Conservation (phyloP, 2,888 invertebrate genomes). For the Agrilus cyanescens region DNA sequence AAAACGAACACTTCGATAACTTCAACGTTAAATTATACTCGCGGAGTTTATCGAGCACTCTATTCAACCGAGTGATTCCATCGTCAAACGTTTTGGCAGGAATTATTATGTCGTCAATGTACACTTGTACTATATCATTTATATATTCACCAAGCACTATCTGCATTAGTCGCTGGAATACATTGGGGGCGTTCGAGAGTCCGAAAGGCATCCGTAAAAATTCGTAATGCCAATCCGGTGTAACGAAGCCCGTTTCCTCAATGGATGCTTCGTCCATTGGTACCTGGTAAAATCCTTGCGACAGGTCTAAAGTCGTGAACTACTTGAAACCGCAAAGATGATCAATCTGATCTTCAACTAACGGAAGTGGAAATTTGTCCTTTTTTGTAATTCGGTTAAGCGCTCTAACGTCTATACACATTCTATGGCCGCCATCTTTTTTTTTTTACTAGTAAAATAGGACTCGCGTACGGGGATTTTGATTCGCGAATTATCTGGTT, state of each 20-base stretch:
- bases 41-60: conserved; percentile 13
- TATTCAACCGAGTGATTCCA: conserved; percentile 10
- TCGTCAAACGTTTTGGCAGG: conserved; percentile 11
- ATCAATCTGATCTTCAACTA: conserved; percentile 21
- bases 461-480: conserved; percentile 13
- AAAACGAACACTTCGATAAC: conserved; percentile 14
- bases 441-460: conserved; percentile 12
- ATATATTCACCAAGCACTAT: conserved; percentile 12
- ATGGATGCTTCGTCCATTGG: conserved; percentile 18
- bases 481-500: conserved; percentile 9
- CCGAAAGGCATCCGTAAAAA: conserved; percentile 15
- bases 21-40: conserved; percentile 10
- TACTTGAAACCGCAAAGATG: conserved; percentile 13
- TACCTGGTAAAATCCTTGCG: conserved; percentile 24
- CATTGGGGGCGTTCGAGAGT: conserved; percentile 10
- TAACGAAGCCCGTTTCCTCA: conserved; percentile 15
- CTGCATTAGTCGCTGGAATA: conserved; percentile 13
- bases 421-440: conserved; percentile 7
- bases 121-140: conserved; percentile 11
- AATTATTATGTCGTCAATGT: conserved; percentile 13
- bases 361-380: conserved; percentile 21
- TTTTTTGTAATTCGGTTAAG: conserved; percentile 21
- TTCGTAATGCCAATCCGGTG: too few species aligned
- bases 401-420: conserved; percentile 18
- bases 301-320: conserved; percentile 22